Percentiles rank a stretch among this genome's conserved stretches.
Evolutionary conservation across 2,888 invertebrate species (phyloP).

Genomic region (Gastracanthus pulcherrimus): DNA sequence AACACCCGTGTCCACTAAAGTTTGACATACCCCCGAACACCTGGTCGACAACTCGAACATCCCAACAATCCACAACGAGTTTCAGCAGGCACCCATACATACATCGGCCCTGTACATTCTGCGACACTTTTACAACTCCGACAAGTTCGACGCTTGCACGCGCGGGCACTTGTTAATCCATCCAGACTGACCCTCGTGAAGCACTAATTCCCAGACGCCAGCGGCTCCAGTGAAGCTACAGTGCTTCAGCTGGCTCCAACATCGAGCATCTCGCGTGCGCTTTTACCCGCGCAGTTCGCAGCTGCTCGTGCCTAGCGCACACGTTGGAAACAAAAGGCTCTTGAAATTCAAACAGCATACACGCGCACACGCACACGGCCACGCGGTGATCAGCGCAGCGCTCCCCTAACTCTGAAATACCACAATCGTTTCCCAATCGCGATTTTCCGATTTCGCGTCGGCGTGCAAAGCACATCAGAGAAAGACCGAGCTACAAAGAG

Average conservation of each 20-base stretch:
- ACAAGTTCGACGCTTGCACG: background rate
- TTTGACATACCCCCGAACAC: background rate
- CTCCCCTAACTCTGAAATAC: background rate
- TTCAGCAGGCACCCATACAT: too few relatives aligned
- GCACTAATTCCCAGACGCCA: constrained; percentile 8
- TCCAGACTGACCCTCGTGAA: background rate
- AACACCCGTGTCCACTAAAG: background rate
- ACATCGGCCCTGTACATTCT: too few relatives aligned
- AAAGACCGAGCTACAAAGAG: background rate
- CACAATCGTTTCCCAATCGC: constrained; percentile 52
- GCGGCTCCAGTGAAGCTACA: background rate
- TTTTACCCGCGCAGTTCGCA: background rate
- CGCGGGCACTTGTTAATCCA: background rate
- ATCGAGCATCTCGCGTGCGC: too few relatives aligned
- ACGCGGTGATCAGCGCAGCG: too few relatives aligned
- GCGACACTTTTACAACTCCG: background rate
- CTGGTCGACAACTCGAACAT: too few relatives aligned
- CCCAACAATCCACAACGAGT: background rate
- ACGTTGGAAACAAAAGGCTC: too few relatives aligned
- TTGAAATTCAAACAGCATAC: constrained; percentile 32
- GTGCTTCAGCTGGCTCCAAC: too few relatives aligned
- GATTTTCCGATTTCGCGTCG: constrained; percentile 58
- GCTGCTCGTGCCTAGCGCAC: too few relatives aligned
- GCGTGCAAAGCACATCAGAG: constrained; percentile 1
- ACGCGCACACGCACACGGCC: background rate